Base-by-base conservation (phyloP, 2,888 invertebrate species). In the Muscina levida region DNA sequence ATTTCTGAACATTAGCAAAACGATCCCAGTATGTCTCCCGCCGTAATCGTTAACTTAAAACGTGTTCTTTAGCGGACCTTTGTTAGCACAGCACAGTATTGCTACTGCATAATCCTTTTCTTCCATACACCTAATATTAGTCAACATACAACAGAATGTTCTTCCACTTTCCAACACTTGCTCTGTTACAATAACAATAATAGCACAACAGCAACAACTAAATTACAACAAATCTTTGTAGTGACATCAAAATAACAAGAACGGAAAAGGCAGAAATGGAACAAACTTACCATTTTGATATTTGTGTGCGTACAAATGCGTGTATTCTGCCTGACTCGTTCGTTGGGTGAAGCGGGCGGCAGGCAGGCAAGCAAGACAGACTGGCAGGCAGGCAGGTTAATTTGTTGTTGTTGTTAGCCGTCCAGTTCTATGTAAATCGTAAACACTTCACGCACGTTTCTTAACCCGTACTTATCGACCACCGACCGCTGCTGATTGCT, bases 401-500 rank as follows among this genome's bases (percentile, higher is more conserved):
- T 57, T 57, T 37, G 57, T 57, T 57, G 57, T 31, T 57, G 37
- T 57, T 57, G 22, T 31, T 57, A n/a, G n/a, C n/a, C n/a, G n/a
- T n/a, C 26, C 24, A 56, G n/a, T 56, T 5, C 11, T 15, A 57
- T 31, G 15, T 11, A 24, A 15, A 57, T 57, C 26, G 57, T 57
- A 57, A 57, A 57, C 31, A 57, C 57, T 57, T n/a, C 57, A 57
- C 56, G 57, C 57, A 57, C 57, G 57, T 57, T 57, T 31, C 57
- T 31, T 10, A 31, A 26, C 24, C 56, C 56, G 26, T 26, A 56
- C n/a, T n/a, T n/a, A 56, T 26, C 56, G n/a, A 26, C 56, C 31
- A 57, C 57, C 3, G n/a, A n/a, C n/a, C n/a, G n/a, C n/a, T n/a
- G n/a, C n/a, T n/a, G n/a, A n/a, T n/a, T n/a, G n/a, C n/a, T n/a